Base-by-base conservation (phyloP, 2,797 vertebrate species). In the Phrynocephalus guinanensis region DNA sequence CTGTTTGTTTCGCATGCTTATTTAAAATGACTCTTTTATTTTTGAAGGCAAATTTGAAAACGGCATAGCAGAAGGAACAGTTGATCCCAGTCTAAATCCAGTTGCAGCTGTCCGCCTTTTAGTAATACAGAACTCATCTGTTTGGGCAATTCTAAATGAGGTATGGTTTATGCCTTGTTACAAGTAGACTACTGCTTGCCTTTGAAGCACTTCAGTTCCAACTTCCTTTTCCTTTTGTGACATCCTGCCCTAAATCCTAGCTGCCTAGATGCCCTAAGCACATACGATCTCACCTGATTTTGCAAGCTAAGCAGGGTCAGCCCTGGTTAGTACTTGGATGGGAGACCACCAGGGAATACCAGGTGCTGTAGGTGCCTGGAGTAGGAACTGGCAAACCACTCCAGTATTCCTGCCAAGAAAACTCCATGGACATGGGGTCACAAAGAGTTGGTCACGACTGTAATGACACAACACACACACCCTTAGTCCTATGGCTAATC, bases 131-230 rank as follows among this genome's bases (percentile, higher is more conserved):
- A 98, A 99, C 95, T 99, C 99, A 1, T 97, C 98, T 1, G 99
- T 99, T 26, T 99, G 99, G 99, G 98, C 98, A 91, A 99, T 99
- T 96, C 94, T 99, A 89, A 99, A 99, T 93, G 99, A 99, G 97
- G 99, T 99, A 94, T 97, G 98, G 72, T 52, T 81, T 76, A 18
- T 70, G 9, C 24, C 48, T 81, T 72, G 22, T 44, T 82, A 50
- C 68, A 76, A 70, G 9, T 33, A 75, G 38, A 84, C 3, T 24
- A 24, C 33, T 38, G 1, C 24, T 18, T 63, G 60, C 60, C 63
- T 28, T 85, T 60, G 15, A 68, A 30, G 30, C 11, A 30, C 48
- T 79, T 79, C 67, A 63, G 13, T 8, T 33, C 38, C 71, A 28
- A 24, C 52, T 1, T 13, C 16, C 20, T 15, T 22, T 10, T 56